These are phyloP conservation scores for Stichodactyla mertensii DNA, from an alignment of 64 coral and sea anemone species.

Conservation along the genomic window DNA sequence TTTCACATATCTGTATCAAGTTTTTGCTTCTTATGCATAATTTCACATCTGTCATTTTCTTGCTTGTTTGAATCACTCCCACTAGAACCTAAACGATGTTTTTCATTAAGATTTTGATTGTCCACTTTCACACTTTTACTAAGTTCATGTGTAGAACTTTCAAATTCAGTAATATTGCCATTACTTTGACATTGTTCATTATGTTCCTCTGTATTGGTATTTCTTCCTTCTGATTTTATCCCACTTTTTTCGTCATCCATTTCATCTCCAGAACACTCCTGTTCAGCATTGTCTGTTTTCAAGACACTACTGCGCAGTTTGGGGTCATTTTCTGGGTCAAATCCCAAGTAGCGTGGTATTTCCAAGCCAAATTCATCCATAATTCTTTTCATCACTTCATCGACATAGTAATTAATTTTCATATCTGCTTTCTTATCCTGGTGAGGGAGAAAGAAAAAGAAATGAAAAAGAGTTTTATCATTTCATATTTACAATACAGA, in stretches of 20 bases:
- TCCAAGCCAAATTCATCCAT: slow-evolving; percentile 52
- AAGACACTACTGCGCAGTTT: not conserved
- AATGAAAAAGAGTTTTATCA: too few relatives aligned
- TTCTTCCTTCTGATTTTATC: not conserved
- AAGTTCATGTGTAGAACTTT: not conserved
- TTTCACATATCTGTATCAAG: not conserved
- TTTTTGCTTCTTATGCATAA: not conserved
- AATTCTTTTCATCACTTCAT: slow-evolving; percentile 70
- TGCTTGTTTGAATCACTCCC: not conserved
- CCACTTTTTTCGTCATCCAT: not conserved
- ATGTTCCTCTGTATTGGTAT: not conserved
- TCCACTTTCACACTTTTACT: not conserved
- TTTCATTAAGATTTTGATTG: not conserved
- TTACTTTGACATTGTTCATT: not conserved
- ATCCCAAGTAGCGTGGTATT: slow-evolving; percentile 49
- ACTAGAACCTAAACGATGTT: not conserved
- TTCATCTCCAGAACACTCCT: not conserved
- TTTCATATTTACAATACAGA: too few relatives aligned
- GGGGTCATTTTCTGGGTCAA: slow-evolving; percentile 4
- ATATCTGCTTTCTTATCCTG: slow-evolving; percentile 97
- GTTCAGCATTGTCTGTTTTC: not conserved
- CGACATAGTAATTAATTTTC: slow-evolving; percentile 87
- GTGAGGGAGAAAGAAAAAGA: not conserved
- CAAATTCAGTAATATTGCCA: not conserved
- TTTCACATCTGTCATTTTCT: not conserved